Conservation (phyloP, 1,140 invertebrate genomes). For the Melipona quadrifasciata region DNA sequence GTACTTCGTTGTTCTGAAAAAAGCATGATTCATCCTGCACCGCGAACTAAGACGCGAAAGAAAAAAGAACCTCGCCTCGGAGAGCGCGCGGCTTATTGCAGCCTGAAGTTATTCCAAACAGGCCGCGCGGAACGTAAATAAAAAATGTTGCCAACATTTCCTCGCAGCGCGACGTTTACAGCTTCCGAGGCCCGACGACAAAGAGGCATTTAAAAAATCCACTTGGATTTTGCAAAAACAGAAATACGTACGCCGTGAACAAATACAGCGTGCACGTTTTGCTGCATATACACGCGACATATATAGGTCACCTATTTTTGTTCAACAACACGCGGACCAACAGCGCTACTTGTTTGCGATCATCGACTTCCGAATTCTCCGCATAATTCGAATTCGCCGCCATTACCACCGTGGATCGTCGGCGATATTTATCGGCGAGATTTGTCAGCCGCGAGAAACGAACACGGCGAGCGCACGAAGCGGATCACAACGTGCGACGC, state of each 20-base stretch:
- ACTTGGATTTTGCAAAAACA: background rate
- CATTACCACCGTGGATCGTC: conserved; percentile 11
- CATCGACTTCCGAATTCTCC: conserved; percentile 45
- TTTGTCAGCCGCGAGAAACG: conserved; percentile 22
- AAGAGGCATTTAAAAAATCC: conserved; percentile 11
- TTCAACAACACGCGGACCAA: background rate
- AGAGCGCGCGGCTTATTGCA: background rate
- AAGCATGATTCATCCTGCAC: conserved; percentile 7
- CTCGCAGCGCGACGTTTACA: background rate
- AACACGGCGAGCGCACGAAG: background rate
- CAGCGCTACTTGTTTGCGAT: background rate
- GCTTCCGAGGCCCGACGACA: conserved; percentile 10
- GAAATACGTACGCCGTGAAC: background rate
- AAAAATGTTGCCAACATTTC: background rate
- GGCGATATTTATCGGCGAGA: conserved; percentile 37
- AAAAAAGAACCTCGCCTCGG: background rate
- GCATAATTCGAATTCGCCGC: conserved; percentile 27
- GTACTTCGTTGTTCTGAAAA: background rate
- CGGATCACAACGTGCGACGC: background rate
- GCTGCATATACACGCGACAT: background rate
- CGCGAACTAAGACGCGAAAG: background rate
- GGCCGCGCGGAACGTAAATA: conserved; percentile 22
- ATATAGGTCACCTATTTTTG: conserved; percentile 43
- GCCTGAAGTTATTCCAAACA: conserved; percentile 16
- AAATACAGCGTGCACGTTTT: background rate